Conservation (phyloP, 2,113 vertebrate species). For the Polypterus senegalus region DNA sequence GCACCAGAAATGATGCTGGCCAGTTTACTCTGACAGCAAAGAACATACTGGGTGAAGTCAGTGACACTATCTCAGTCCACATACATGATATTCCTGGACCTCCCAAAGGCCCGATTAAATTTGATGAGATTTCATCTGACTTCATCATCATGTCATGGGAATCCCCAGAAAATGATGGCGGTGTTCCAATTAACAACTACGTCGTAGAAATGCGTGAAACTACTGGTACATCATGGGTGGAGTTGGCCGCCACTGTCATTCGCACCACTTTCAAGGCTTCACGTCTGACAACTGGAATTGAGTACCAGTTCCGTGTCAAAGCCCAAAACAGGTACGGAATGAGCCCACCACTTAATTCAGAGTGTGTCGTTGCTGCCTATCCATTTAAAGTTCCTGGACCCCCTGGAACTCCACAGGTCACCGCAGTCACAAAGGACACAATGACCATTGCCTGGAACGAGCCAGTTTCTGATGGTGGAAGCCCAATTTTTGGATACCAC, state of each 20-base stretch:
- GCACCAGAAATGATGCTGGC: conserved; percentile 71
- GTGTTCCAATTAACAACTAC: conserved; percentile 90
- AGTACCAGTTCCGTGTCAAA: conserved; percentile 92
- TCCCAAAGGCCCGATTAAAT: conserved; percentile 84
- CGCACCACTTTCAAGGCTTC: conserved; percentile 86
- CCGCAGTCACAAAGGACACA: conserved; percentile 78
- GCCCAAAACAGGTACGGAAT: conserved; percentile 91
- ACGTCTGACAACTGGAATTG: conserved; percentile 75
- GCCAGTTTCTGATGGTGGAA: conserved; percentile 87
- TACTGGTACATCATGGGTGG: conserved; percentile 76
- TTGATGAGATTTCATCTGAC: conserved; percentile 82
- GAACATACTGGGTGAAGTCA: conserved; percentile 84
- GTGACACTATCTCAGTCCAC: conserved; percentile 72
- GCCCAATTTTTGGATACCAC: conserved; percentile 86
- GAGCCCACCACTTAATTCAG: conserved; percentile 77
- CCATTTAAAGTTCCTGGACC: conserved; percentile 90
- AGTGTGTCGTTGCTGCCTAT: conserved; percentile 74
- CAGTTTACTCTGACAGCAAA: conserved; percentile 74
- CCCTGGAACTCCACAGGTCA: conserved; percentile 84
- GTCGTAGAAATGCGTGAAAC: conserved; percentile 85
- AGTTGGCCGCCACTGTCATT: conserved; percentile 75
- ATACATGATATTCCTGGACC: conserved; percentile 91
- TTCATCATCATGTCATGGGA: conserved; percentile 83
- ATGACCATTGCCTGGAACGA: conserved; percentile 96
- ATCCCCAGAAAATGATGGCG: conserved; percentile 86